Percentiles rank a stretch among this genome's conserved stretches.
Evolutionary conservation across 2,888 invertebrate genomes (phyloP).

Genomic region (Acleris sparsana): DNA sequence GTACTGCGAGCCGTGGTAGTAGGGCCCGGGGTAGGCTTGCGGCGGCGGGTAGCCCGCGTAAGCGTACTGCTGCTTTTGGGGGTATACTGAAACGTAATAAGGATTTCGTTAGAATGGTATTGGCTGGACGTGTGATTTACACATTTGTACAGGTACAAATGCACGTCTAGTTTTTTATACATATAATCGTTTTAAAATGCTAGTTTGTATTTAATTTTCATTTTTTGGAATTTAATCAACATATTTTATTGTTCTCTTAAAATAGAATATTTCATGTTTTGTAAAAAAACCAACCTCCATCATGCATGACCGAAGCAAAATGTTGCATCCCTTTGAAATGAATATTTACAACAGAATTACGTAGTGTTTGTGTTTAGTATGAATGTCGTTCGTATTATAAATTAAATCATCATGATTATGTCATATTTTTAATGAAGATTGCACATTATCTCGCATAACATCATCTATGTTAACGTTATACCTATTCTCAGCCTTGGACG

Average conservation of each 20-base stretch:
- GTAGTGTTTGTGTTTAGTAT: conserved; percentile 43
- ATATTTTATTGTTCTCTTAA: neutral
- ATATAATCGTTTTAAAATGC: no score
- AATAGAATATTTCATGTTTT: neutral
- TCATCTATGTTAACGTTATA: no score
- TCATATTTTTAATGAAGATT: neutral
- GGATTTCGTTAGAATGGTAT: conserved; percentile 1
- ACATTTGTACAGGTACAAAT: no score
- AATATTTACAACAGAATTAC: conserved; percentile 60
- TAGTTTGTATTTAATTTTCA: no score
- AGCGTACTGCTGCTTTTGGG: conserved; percentile 96
- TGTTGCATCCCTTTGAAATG: conserved; percentile 37
- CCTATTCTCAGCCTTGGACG: no score
- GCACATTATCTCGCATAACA: neutral
- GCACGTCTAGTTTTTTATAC: no score
- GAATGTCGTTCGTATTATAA: conserved; percentile 32
- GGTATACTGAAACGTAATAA: conserved; percentile 88
- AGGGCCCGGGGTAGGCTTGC: conserved; percentile 93
- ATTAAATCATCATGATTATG: conserved; percentile 29
- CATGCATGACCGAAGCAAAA: conserved; percentile 40
- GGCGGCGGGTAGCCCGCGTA: conserved; percentile 94
- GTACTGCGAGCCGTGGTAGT: conserved; percentile 96
- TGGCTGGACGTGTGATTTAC: neutral
- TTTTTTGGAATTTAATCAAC: no score
- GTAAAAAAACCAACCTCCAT: conserved; percentile 39